phyloP scores from a whole-genome alignment of 2,888 invertebrate genomes.

The Altica lythri region DNA sequence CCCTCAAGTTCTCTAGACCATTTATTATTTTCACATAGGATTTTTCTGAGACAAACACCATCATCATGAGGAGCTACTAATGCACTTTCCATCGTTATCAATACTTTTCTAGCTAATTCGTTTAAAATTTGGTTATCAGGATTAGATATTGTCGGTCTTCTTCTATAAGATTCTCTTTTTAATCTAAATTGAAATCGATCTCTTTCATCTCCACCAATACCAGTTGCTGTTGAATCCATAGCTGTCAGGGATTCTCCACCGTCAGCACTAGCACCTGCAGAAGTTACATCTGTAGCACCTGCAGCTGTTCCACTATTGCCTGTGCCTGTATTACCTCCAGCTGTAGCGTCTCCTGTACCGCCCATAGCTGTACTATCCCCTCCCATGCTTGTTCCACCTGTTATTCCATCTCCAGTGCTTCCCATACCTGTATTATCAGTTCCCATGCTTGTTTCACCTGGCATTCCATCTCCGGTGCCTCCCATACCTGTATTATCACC shows the following conservation, averaged over 20 bases:
- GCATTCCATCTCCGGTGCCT: constrained; percentile 25
- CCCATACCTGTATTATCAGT: constrained; percentile 3
- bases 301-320: constrained; percentile 21
- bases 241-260: constrained; percentile 27
- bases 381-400: constrained; percentile 17
- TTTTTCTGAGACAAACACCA: constrained; percentile 65
- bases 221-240: constrained; percentile 15
- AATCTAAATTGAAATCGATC: constrained; percentile 46
- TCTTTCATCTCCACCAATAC: constrained; percentile 25
- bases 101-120: constrained; percentile 61
- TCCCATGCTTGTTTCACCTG: too few relatives aligned
- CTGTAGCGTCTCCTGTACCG: constrained; percentile 21
- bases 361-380: constrained; percentile 14
- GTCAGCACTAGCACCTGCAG: constrained; percentile 20
- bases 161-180: constrained; percentile 34
- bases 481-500: constrained; percentile 28
- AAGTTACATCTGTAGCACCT: constrained; percentile 10
- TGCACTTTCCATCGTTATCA: constrained; percentile 64
- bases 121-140: constrained; percentile 58
- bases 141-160: constrained; percentile 47
- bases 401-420: constrained; percentile 23
- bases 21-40: constrained; percentile 71
- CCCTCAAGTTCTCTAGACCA: constrained; percentile 62
- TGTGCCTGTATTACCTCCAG: constrained; percentile 20
- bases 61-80: constrained; percentile 60